Base-by-base conservation (phyloP, 2,113 vertebrate species). In the Motacilla alba region DNA sequence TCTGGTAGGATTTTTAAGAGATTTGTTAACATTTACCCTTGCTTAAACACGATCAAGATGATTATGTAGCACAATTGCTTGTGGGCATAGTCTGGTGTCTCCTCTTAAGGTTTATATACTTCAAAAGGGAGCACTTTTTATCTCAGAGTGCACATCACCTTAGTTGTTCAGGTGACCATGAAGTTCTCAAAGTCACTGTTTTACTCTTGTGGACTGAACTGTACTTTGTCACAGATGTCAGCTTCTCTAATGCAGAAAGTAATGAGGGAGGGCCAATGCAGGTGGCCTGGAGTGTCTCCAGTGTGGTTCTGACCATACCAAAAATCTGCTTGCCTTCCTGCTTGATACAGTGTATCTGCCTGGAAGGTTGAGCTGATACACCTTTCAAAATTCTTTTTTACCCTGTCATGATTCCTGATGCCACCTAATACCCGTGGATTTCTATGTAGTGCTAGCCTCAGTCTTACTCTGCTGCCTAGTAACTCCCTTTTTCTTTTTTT, bases 381-480 rank as follows among this genome's bases (percentile, higher is more conserved):
- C 9, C 37, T 66, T 58, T 64, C 31, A 81, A 10, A 62, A 39
- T 50, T 11, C 3, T 0, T 80, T 49, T 27, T 66, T 69, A 60
- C 31, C 18, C 37, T 46, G 5, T 26, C 7, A 2, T 46, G 23
- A 24, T 43, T 87, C 70, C 39, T 80, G 11, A 9, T 37, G 41
- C n/a, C 7, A 0, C 15, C 3, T 27, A 2, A 14, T 28, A 5
- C 0, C 3, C 17, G 1, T 50, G 26, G 11, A 6, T 35, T 64
- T 19, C 31, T 8, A 0, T 15, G 31, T 23, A 15, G 9, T 46
- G 20, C 18, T 6, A 8, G 11, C 41, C 20, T 59, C 35, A 43
- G 16, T 43, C 62, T 67, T 24, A 31, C 22, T 43, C 52, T n/a
- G 37, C 9, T 67, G 31, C 9, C 1, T 56, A 30, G 41, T 28